Evolutionary conservation across 2,113 vertebrate species (phyloP), one percentile per base, ranked within the genome.

Genomic region (Himantopus leucocephalus): DNA sequence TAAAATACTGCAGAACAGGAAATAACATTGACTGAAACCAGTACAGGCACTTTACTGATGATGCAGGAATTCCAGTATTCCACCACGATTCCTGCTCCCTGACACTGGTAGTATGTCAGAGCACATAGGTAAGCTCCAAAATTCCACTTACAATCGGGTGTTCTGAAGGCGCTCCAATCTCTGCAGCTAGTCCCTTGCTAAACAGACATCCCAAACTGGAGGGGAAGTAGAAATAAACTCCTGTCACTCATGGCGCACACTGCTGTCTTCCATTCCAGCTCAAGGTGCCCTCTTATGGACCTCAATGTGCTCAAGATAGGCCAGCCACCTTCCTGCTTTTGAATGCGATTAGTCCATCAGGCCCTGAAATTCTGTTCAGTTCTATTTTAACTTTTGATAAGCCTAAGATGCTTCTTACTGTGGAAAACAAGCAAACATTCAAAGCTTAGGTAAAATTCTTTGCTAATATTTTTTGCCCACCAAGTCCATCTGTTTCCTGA

Each of bases 271-370:
- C 56, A 20, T 43, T 60, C 12, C 73, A 88, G 56, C 27, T 78
- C 8, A 1, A 2, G 18, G 43, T 64, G 17, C 20, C 12, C 12
- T 68, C 30, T 35, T 30, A 58, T 0, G 6, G 27, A 27, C 35
- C 32, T 62, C 4, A 1, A 7, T 13, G 10, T 0, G 0, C 45
- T 59, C 39, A 37, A 37, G 27, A 23, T 4, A 27, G 20, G 27
- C 12, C 30, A 77, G 6, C 18, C 26, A 48, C 29, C 27, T 55
- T 56, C n/a, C 39, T 79, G 39, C 27, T 88, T 84, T 43, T 75
- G 75, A 45, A 45, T 14, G 41, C 4, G 4, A 30, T 50, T 60
- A 71, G 10, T 34, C 35, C 39, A 50, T 47, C 14, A 56, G 47
- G 7, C 15, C 26, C 34, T 35, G 21, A 50, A 66, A 62, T 50